Evolutionary conservation across 2,888 invertebrate genomes (phyloP), one percentile per base, ranked within the genome.

Genomic region (Halocaridina rubra): DNA sequence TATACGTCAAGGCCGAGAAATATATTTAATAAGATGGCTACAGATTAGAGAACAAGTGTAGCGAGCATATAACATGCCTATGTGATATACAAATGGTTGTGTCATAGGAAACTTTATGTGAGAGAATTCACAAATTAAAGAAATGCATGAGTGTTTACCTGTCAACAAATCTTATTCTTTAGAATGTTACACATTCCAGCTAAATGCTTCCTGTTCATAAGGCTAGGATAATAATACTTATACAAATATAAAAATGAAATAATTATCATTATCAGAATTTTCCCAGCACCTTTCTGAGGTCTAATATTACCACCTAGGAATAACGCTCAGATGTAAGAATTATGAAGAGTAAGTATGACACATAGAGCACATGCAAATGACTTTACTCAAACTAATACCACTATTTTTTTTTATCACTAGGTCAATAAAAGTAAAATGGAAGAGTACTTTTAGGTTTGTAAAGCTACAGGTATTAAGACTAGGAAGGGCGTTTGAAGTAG

Each of bases 1-100:
- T 33, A 76, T 76, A 77, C 61, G 33, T 53, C 76, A 77, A 77
- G 76, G 76, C 76, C 19, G 76, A 61, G 59, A 61, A 27, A 32
- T 24, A 19, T 32, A 27, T 10, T n/a, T 57, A 59, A 61, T 16
- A 27, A 69, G 69, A 74, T 22, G 59, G 59, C 76, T 77, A 77
- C 76, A 32, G 76, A 61, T 32, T 24, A 32, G 30, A 77, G 33
- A 61, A 30, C 29, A 57, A 61, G 61, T 59, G 24, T 16, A 61
- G 59, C 57, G 32, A 77, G 53, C 57, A 27, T 32, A 61, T 30
- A 32, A 61, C 61, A 77, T 61, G 32, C 59, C 33, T 19, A 5
- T 74, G 16, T 24, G 5, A 16, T 22, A 46, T n/a, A 27, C 46
- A 24, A 74, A 27, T 16, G n/a, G 27, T 27, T 24, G 46, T 29